Evolutionary conservation across 2,888 invertebrate genomes (phyloP).

Genomic region (Polymixis lichenea): DNA sequence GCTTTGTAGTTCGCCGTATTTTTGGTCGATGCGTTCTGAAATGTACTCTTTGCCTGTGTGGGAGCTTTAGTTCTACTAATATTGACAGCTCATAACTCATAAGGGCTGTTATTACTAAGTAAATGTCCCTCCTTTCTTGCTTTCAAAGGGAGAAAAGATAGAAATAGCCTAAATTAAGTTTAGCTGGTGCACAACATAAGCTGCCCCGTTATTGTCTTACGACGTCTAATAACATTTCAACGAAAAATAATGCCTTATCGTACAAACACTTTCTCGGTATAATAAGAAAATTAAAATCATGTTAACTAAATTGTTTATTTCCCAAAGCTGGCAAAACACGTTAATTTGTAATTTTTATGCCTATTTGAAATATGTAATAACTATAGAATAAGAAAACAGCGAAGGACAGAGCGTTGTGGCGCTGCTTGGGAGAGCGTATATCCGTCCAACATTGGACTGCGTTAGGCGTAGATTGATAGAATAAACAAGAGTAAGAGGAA

Average conservation of each 20-base stretch:
- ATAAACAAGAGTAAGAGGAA: no score
- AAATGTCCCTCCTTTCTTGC: neutral
- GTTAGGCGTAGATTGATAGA: no score
- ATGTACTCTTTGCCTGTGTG: neutral
- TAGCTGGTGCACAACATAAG: no score
- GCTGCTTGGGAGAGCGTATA: no score
- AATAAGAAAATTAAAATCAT: slow-evolving; percentile 1
- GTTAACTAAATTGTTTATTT: slow-evolving; percentile 7
- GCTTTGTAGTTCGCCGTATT: neutral
- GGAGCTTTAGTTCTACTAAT: neutral
- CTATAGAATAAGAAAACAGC: no score
- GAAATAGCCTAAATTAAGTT: no score
- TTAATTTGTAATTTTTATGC: slow-evolving; percentile 6
- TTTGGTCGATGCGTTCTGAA: neutral
- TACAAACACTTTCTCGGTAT: neutral
- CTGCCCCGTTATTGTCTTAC: no score
- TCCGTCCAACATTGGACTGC: no score
- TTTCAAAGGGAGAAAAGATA: neutral
- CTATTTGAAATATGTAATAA: no score
- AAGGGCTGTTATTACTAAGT: no score
- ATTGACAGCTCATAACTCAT: no score
- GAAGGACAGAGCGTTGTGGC: no score
- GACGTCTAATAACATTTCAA: neutral
- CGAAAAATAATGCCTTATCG: neutral
- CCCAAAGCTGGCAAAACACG: neutral